A percentile compares a stretch with the other conserved stretches of the same genome.
phyloP scores from a whole-genome alignment of 2,888 invertebrate genomes.

The Spialia ferax region DNA sequence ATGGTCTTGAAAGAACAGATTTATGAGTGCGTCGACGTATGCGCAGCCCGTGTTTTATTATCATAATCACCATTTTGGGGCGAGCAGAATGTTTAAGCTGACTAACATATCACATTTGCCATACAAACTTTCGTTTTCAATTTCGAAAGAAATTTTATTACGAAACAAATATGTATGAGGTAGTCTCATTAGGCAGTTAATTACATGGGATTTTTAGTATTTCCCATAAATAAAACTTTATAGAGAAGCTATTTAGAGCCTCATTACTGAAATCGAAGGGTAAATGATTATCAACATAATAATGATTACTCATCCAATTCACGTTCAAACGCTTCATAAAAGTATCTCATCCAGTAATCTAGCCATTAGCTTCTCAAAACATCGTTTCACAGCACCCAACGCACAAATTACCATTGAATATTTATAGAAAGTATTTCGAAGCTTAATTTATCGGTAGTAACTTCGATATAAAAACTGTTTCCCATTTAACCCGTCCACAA shows the following conservation, averaged over 20 bases:
- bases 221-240: slow-evolving; percentile 40
- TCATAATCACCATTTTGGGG: slow-evolving; percentile 61
- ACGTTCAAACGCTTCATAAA: slow-evolving; percentile 33
- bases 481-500: slow-evolving; percentile 59
- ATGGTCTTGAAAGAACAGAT: slow-evolving; percentile 69
- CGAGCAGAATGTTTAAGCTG: slow-evolving; percentile 46
- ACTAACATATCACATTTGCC: slow-evolving; percentile 40
- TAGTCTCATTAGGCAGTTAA: slow-evolving; percentile 8
- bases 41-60: slow-evolving; percentile 61
- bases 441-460: slow-evolving; percentile 59
- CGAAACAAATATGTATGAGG: not conserved
- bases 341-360: slow-evolving; percentile 34
- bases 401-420: slow-evolving; percentile 46
- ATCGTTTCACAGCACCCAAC: slow-evolving; percentile 39
- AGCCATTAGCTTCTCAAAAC: slow-evolving; percentile 38
- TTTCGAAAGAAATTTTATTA: not conserved
- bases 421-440: slow-evolving; percentile 48
- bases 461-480: slow-evolving; percentile 56
- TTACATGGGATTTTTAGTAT: slow-evolving; percentile 11
- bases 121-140: not conserved
- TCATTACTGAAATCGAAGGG: slow-evolving; percentile 16
- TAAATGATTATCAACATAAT: slow-evolving; percentile 24
- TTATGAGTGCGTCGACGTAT: slow-evolving; percentile 67
- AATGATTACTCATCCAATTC: slow-evolving; percentile 32
- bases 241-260: slow-evolving; percentile 22